phyloP scores from a whole-genome alignment of 23 tunicate species.

The Ciona savignyi region DNA sequence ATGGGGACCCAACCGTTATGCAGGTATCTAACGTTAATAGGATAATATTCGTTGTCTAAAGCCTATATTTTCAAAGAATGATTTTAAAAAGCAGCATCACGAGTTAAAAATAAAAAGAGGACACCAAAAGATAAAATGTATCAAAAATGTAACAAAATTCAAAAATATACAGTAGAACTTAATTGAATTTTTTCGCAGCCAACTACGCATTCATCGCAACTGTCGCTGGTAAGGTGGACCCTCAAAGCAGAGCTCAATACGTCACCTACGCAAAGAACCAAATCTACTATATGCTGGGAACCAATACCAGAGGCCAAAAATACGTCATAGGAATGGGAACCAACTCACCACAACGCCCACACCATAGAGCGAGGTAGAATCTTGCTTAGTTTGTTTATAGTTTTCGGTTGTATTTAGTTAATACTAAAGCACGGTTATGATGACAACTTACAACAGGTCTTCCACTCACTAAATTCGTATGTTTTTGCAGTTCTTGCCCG shows the following conservation, averaged over 20 bases:
- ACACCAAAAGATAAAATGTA: too few relatives aligned
- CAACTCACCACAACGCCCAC: conserved; percentile 68
- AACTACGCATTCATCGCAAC: conserved; percentile 70
- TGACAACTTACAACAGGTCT: too few relatives aligned
- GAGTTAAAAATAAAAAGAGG: too few relatives aligned
- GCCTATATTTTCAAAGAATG: too few relatives aligned
- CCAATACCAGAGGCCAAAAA: conserved; percentile 22
- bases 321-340: conserved; percentile 64
- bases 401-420: not conserved
- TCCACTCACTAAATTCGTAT: too few relatives aligned
- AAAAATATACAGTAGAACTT: too few relatives aligned
- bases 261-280: conserved; percentile 54
- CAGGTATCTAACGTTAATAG: conserved; percentile 57
- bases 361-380: conserved; percentile 80
- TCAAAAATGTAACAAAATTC: too few relatives aligned
- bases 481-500: conserved; percentile 2
- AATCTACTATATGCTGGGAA: conserved; percentile 71
- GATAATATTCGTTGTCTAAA: too few relatives aligned
- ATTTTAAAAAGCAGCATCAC: too few relatives aligned
- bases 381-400: not conserved
- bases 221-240: conserved; percentile 47
- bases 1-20: conserved; percentile 88
- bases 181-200: conserved; percentile 53
- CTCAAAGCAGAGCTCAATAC: conserved; percentile 39
- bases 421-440: too few relatives aligned